These are phyloP conservation scores for Dallia pectoralis DNA, from an alignment of 2,797 vertebrate species.

Conservation along the genomic window DNA sequence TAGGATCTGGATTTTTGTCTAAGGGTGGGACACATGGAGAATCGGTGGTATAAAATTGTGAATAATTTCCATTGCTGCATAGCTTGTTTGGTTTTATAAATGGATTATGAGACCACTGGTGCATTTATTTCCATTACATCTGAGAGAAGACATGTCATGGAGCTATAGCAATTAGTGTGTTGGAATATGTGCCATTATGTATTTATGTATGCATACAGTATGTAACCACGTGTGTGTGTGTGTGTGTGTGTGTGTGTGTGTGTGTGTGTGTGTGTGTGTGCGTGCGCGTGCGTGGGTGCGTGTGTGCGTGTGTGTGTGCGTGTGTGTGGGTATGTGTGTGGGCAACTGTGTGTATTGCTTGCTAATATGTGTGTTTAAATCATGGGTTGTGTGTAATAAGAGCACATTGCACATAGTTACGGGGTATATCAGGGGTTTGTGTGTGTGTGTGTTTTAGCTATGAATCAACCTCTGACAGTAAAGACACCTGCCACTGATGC, in stretches of 20 bases:
- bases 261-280: background rate
- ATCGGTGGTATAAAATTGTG: constrained; percentile 35
- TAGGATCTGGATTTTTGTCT: background rate
- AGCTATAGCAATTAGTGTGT: constrained; percentile 42
- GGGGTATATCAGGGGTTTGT: background rate
- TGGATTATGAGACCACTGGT: constrained; percentile 58
- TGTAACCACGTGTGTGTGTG: background rate
- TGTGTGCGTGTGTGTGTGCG: too few relatives aligned
- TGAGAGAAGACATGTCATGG: constrained; percentile 49
- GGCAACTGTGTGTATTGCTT: background rate
- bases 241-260: background rate
- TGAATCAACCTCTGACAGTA: constrained; percentile 29
- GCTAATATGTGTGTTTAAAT: background rate
- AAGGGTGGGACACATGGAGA: background rate
- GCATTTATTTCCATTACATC: constrained; percentile 61
- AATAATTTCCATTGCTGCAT: constrained; percentile 39
- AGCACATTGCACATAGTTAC: background rate
- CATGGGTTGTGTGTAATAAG: background rate
- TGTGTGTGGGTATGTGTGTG: background rate
- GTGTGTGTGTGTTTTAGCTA: background rate
- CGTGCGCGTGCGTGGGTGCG: too few relatives aligned
- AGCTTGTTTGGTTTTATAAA: constrained; percentile 60
- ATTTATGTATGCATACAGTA: constrained; percentile 4
- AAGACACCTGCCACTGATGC: constrained; percentile 46
- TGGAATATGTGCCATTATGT: constrained; percentile 23